phyloP scores from a whole-genome alignment of 2,888 invertebrate genomes.

The Phaonia tiefii region DNA sequence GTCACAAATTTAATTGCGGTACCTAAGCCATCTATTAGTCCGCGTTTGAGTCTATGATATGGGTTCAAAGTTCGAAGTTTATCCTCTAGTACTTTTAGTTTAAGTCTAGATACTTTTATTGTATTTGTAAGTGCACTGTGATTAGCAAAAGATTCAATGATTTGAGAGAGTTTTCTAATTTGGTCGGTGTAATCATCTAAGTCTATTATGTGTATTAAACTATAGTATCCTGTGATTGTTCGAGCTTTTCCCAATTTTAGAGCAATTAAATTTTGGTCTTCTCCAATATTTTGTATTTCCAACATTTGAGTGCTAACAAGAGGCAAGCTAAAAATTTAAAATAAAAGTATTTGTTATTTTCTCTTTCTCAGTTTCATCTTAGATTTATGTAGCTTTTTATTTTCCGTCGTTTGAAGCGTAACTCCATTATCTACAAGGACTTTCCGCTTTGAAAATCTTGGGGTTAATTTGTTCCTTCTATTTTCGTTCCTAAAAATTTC shows the following conservation, averaged over 20 bases:
- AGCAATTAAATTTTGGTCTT: not conserved
- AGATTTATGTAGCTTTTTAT: conserved; percentile 72
- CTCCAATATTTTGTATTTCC: not conserved
- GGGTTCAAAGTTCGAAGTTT: not conserved
- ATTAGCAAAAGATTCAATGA: no score
- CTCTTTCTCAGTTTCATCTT: conserved; percentile 65
- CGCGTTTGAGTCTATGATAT: conserved; percentile 31
- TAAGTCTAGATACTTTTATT: no score
- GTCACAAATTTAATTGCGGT: conserved; percentile 59
- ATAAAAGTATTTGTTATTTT: not conserved
- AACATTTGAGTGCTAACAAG: no score
- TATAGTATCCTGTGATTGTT: not conserved
- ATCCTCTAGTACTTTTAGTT: no score
- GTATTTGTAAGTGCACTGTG: no score
- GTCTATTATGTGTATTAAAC: no score
- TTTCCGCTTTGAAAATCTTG: conserved; percentile 69
- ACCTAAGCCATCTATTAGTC: conserved; percentile 56
- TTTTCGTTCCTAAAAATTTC: conserved; percentile 8
- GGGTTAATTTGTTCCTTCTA: conserved; percentile 34
- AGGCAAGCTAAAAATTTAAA: not conserved
- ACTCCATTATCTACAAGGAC: conserved; percentile 73
- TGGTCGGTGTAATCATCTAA: not conserved
- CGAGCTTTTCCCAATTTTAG: not conserved
- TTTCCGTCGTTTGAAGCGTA: conserved; percentile 71
- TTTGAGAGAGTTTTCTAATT: not conserved